Percentiles rank a stretch among this genome's conserved stretches.
phyloP scores from a whole-genome alignment of 2,888 invertebrate genomes.

The Acrocyrtus sp. region DNA sequence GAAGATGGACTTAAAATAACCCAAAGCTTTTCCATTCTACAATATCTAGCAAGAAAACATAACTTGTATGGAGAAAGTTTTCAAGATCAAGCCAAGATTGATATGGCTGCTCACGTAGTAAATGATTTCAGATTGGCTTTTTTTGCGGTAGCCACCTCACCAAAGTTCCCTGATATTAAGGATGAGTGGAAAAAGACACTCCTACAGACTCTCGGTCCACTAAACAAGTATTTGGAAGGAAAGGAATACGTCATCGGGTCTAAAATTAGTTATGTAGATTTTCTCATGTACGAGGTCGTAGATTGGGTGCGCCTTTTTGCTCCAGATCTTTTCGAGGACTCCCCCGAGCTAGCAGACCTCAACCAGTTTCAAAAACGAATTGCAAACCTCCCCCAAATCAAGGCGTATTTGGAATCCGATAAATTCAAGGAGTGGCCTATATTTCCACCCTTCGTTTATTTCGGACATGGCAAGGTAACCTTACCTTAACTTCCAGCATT shows the following conservation, averaged over 20 bases:
- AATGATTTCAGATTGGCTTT: constrained; percentile 28
- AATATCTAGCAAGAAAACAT: constrained; percentile 25
- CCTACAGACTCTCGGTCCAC: constrained; percentile 13
- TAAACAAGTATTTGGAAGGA: constrained; percentile 29
- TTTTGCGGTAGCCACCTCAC: constrained; percentile 21
- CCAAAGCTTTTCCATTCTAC: constrained; percentile 26
- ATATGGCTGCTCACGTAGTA: constrained; percentile 19
- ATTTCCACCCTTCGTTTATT: constrained; percentile 30
- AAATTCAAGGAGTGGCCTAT: constrained; percentile 18
- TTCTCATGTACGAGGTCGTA: constrained; percentile 20
- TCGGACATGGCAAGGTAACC: constrained; percentile 22
- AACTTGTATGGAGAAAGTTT: constrained; percentile 26
- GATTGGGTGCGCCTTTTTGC: constrained; percentile 21
- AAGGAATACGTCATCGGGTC: constrained; percentile 22
- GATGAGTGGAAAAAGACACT: constrained; percentile 32
- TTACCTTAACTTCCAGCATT: neutral
- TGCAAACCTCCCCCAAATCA: constrained; percentile 27
- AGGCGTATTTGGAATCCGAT: constrained; percentile 27
- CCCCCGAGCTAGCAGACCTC: constrained; percentile 8
- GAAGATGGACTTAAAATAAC: constrained; percentile 30
- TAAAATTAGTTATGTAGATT: constrained; percentile 26
- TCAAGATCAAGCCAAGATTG: constrained; percentile 16
- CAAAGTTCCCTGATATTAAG: constrained; percentile 37
- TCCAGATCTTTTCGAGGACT: constrained; percentile 17
- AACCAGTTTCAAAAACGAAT: constrained; percentile 25